Evolutionary conservation across 1,140 invertebrate species (phyloP).

Genomic region (Drosophila pectinifera): DNA sequence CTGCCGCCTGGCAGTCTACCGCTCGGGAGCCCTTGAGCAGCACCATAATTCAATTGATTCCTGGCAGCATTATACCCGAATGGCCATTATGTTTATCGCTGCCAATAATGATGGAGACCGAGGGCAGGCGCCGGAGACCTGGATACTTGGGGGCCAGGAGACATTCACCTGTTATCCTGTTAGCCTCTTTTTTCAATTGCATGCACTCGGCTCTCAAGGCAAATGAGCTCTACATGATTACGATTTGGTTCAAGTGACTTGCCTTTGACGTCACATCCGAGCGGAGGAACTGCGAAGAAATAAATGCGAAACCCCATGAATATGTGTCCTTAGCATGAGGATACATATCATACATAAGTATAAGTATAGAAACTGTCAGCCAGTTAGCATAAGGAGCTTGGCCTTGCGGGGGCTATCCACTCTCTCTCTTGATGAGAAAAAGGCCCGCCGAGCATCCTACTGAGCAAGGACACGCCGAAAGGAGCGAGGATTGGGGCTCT

Average conservation of each 20-base stretch:
- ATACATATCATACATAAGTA: too few relatives aligned
- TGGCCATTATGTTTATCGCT: conserved; percentile 68
- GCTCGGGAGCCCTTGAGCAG: conserved; percentile 42
- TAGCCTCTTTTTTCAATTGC: conserved; percentile 71
- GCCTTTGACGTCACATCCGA: conserved; percentile 55
- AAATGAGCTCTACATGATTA: conserved; percentile 80
- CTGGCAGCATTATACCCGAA: conserved; percentile 67
- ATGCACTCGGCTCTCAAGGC: conserved; percentile 62
- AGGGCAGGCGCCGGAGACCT: too few relatives aligned
- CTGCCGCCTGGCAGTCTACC: conserved; percentile 29
- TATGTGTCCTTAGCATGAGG: conserved; percentile 1
- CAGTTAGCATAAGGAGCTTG: conserved; percentile 37
- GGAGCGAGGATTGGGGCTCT: neutral
- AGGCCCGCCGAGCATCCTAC: conserved; percentile 11
- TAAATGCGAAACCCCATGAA: conserved; percentile 26
- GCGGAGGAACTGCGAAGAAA: conserved; percentile 29
- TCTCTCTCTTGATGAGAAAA: conserved; percentile 4
- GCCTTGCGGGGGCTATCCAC: conserved; percentile 24
- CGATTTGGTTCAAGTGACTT: conserved; percentile 68
- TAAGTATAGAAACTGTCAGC: conserved; percentile 46
- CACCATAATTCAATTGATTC: conserved; percentile 79
- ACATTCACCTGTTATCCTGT: conserved; percentile 58
- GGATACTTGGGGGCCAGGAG: conserved; percentile 3
- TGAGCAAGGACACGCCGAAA: conserved; percentile 10
- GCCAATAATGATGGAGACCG: conserved; percentile 56